Evolutionary conservation across 1,140 invertebrate genomes (phyloP).

Genomic region (Pantala flavescens): DNA sequence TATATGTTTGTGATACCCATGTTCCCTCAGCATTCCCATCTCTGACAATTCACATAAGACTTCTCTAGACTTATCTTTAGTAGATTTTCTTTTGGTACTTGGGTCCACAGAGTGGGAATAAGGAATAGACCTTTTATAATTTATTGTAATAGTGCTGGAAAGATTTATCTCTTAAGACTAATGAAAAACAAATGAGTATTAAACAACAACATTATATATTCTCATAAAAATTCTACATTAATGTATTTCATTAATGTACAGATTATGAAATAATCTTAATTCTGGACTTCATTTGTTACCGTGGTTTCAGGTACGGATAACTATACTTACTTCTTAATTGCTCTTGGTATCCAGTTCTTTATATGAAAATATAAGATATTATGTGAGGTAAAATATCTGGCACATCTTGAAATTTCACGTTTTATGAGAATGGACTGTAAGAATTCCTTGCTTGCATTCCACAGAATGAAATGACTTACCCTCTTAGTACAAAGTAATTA

Average conservation of each 20-base stretch:
- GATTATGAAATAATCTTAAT: not conserved
- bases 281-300: not conserved
- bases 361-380: conserved; percentile 11
- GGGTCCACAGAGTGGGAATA: too few species aligned
- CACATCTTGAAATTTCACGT: not conserved
- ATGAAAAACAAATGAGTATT: not conserved
- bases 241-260: not conserved
- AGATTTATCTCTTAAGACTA: not conserved
- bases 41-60: too few species aligned
- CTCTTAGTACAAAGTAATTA: too few species aligned
- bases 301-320: not conserved
- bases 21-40: too few species aligned
- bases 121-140: too few species aligned
- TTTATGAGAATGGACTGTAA: too few species aligned
- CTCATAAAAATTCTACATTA: conserved; percentile 4
- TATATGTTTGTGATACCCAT: too few species aligned
- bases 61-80: too few species aligned
- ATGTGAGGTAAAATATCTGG: not conserved
- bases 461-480: too few species aligned
- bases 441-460: too few species aligned
- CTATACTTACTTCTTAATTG: not conserved
- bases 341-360: not conserved
- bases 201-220: conserved; percentile 4
- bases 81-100: too few species aligned
- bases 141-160: too few species aligned